These are phyloP conservation scores for Falco columbarius DNA, from an alignment of 2,797 vertebrate genomes.

Conservation along the genomic window DNA sequence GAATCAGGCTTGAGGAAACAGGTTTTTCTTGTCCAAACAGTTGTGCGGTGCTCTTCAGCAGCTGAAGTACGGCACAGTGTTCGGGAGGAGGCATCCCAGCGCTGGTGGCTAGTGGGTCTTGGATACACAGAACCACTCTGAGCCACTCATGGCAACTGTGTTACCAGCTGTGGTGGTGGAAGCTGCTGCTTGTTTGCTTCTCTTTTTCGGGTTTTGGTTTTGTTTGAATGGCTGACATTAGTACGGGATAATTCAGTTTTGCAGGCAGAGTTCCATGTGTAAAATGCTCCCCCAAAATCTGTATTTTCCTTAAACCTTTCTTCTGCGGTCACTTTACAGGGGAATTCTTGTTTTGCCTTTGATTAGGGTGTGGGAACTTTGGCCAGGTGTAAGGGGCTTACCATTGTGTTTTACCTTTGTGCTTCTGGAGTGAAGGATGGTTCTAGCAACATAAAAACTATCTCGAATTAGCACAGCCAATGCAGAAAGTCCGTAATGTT, in stretches of 20 bases:
- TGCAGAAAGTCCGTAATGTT: neutral
- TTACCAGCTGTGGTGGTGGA: neutral
- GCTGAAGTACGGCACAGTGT: fast-evolving
- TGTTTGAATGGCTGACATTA: neutral
- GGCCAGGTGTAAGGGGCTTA: neutral
- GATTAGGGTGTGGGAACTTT: neutral
- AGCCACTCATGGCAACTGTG: neutral
- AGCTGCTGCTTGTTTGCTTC: neutral
- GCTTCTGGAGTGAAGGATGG: neutral
- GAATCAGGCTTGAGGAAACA: neutral
- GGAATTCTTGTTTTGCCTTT: neutral
- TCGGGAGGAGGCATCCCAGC: neutral
- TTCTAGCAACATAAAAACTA: neutral
- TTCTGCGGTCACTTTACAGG: neutral
- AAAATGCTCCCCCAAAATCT: neutral
- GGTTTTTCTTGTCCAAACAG: neutral
- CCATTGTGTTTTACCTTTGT: neutral
- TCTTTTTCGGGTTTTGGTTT: neutral
- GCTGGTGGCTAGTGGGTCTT: fast-evolving
- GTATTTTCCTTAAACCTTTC: neutral
- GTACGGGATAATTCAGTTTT: neutral
- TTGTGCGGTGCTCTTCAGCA: neutral
- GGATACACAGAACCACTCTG: neutral
- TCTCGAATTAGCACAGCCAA: neutral
- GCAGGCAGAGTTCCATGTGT: neutral